Evolutionary conservation across 2,797 vertebrate genomes (phyloP), one percentile per base, ranked within the genome.

Genomic region (Salmo trutta): DNA sequence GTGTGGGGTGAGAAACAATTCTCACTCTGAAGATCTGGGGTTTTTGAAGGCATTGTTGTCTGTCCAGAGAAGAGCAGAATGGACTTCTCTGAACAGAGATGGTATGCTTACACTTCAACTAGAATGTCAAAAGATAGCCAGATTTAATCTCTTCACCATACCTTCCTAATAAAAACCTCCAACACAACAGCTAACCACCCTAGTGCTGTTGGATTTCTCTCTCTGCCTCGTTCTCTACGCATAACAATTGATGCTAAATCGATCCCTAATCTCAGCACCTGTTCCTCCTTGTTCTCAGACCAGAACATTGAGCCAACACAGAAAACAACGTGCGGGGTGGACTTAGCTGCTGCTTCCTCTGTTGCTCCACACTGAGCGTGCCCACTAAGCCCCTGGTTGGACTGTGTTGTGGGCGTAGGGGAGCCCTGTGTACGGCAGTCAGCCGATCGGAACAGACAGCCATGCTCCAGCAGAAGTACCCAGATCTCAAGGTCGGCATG

Each of bases 391-490:
- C n/a, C 19, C 41, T 27, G 10, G 41, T 36, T 75, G 52, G 19
- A 19, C 77, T 80, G 69, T 77, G 83, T 79, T 3, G 33, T 84
- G 21, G 79, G 79, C 75, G 66, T 80, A 4, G 24, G 64, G 77
- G 81, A 78, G 78, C 80, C 81, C 7, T 4, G 47, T 41, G 75
- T 80, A 54, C 67, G 78, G 66, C 81, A 83, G 79, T 64, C 17
- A 87, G 74, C 74, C 84, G 75, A 89, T 87, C 81, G 83, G 86
- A 92, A 85, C 72, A 84, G 85, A 90, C 89, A 87, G 78, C 85
- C 82, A 75, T 79, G 88, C 82, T 77, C 83, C n/a, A 31, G 79
- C 82, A 80, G 79, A 62, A 7, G 56, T 74, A 71, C 17, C 74
- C 73, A 71, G 64, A 68, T 83, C 72, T 66, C 24, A 74, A 81